These are phyloP conservation scores for Mormyrus lacerda DNA, from an alignment of 2,113 vertebrate species.

Conservation along the genomic window DNA sequence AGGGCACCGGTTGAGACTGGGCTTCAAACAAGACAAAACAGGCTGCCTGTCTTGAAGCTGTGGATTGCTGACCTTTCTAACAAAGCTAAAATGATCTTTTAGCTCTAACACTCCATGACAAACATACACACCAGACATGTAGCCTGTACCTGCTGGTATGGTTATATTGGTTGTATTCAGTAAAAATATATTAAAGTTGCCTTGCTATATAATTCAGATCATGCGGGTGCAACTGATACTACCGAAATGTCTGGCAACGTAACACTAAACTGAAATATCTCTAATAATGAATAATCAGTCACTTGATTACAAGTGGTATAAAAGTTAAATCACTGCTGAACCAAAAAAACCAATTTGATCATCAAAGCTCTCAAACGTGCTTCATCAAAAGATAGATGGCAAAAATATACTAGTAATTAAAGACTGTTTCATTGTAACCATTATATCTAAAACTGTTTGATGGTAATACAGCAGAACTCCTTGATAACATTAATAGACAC, in stretches of 20 bases:
- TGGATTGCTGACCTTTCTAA: background rate
- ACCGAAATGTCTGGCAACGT: background rate
- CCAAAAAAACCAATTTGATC: background rate
- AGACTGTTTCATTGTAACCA: background rate
- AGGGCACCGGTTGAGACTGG: background rate
- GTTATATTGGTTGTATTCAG: background rate
- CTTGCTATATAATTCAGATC: no score
- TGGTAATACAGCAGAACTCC: background rate
- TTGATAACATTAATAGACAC: background rate
- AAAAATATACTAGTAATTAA: background rate
- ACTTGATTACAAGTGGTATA: background rate
- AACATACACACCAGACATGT: background rate
- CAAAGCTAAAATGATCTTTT: background rate
- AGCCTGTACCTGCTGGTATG: background rate
- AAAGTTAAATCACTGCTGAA: background rate
- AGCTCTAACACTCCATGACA: background rate
- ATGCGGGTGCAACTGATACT: background rate
- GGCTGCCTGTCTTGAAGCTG: background rate
- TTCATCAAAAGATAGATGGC: background rate
- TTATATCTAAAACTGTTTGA: background rate
- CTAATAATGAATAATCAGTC: background rate
- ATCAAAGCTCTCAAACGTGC: background rate
- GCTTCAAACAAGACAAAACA: background rate
- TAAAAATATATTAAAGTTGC: no score
- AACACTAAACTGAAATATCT: background rate